Conservation (phyloP, 2,797 vertebrate genomes). For the Poecilia velifera region DNA sequence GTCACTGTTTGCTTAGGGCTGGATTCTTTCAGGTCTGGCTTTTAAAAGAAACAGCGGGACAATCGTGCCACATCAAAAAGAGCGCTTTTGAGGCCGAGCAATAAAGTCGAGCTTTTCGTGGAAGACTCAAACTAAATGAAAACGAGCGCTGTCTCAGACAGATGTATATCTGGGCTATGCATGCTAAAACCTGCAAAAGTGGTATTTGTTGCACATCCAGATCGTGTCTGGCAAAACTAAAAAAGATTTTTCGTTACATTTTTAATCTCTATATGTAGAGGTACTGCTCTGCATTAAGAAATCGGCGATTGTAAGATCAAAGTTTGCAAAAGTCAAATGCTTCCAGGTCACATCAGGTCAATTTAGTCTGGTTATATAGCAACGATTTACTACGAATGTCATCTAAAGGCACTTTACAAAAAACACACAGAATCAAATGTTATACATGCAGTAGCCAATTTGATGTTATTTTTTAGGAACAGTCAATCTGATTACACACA, state of each 20-base stretch:
- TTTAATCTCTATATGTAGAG: neutral
- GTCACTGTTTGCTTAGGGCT: conserved; percentile 33
- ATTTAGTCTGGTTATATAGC: neutral
- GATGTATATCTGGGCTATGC: neutral
- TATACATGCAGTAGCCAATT: neutral
- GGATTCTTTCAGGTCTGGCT: conserved; percentile 58
- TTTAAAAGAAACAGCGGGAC: conserved; percentile 26
- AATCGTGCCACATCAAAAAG: conserved; percentile 7
- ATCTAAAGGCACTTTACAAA: no score
- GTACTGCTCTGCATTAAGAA: neutral
- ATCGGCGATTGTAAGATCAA: neutral
- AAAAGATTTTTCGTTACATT: neutral
- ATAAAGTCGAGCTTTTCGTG: neutral
- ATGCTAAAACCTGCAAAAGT: neutral
- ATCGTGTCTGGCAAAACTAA: neutral
- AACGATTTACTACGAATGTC: neutral
- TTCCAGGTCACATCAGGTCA: neutral
- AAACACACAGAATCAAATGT: neutral
- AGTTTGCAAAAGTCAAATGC: neutral
- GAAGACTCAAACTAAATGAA: conserved; percentile 16
- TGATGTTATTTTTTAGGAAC: neutral
- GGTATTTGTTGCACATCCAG: conserved; percentile 5
- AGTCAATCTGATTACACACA: neutral
- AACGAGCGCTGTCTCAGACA: conserved; percentile 23
- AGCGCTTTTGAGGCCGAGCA: conserved; percentile 1